phyloP scores from a whole-genome alignment of 2,113 vertebrate species.

The Centropus unirufus region DNA sequence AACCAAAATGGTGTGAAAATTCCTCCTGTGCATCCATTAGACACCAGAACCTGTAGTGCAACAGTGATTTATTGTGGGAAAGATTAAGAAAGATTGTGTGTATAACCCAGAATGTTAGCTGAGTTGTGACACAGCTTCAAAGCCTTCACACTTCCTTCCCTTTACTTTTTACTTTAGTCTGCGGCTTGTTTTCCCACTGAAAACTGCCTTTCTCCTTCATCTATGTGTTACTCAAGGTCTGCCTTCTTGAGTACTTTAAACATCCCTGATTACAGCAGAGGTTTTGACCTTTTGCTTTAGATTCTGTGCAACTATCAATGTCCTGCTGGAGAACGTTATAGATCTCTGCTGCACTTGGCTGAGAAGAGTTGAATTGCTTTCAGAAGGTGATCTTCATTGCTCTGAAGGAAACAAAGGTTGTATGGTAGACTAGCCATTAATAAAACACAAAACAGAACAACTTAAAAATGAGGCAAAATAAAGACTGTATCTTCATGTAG shows the following conservation, averaged over 20 bases:
- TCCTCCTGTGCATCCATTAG: slow-evolving; percentile 19
- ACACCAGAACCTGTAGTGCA: not conserved
- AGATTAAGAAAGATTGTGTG: slow-evolving; percentile 6
- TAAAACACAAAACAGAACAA: not conserved
- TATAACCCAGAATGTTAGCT: slow-evolving; percentile 36
- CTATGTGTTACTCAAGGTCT: not conserved
- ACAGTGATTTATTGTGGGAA: slow-evolving; percentile 50
- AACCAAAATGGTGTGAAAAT: not conserved
- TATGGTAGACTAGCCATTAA: not conserved
- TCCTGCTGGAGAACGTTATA: not conserved
- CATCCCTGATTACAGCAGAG: not conserved
- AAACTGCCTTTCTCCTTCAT: not conserved
- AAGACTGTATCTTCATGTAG: not conserved
- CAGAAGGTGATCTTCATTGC: not conserved
- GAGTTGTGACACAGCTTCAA: slow-evolving; percentile 37
- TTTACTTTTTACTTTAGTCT: not conserved
- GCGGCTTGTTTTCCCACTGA: not conserved
- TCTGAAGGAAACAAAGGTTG: not conserved
- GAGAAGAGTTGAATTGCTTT: not conserved
- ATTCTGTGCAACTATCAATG: not conserved
- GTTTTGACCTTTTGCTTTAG: not conserved
- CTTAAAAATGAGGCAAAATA: slow-evolving; percentile 27
- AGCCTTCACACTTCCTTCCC: slow-evolving; percentile 37
- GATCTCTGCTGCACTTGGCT: not conserved
- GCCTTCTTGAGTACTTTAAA: not conserved